phyloP scores from a whole-genome alignment of 2,797 vertebrate species.

The Cephalopachus bancanus region DNA sequence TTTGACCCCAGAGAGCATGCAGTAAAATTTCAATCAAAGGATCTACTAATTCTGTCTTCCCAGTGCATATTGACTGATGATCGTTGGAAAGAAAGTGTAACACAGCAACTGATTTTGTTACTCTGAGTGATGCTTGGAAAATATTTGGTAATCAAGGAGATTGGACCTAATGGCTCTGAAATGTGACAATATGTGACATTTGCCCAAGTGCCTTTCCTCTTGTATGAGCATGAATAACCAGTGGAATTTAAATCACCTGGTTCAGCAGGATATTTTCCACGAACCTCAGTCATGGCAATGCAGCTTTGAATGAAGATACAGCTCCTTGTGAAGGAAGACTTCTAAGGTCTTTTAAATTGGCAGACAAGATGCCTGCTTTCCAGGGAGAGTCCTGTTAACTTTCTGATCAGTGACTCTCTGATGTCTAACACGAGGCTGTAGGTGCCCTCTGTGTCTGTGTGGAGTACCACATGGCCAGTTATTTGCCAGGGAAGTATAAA shows the following conservation, averaged over 20 bases:
- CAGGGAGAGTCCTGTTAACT: not conserved
- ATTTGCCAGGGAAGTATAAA: not conserved
- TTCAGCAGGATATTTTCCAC: not conserved
- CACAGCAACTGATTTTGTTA: slow-evolving; percentile 5
- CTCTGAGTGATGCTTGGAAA: slow-evolving; percentile 2
- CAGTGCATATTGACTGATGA: not conserved
- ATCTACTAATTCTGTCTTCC: not conserved
- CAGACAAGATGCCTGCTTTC: not conserved
- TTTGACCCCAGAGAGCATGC: not conserved
- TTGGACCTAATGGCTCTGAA: slow-evolving; percentile 5
- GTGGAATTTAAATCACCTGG: not conserved
- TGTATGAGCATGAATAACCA: slow-evolving; percentile 2
- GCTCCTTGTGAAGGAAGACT: not conserved
- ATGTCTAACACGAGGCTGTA: not conserved
- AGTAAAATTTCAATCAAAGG: slow-evolving; percentile 1
- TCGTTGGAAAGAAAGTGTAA: slow-evolving; percentile 3
- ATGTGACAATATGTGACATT: not conserved
- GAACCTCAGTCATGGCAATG: not conserved
- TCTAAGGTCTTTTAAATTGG: not conserved
- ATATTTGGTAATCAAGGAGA: slow-evolving; percentile 45
- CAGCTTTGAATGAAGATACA: slow-evolving; percentile 9
- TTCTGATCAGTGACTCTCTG: not conserved
- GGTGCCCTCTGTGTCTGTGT: not conserved
- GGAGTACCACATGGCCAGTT: not conserved
- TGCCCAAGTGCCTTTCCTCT: not conserved